Conservation (phyloP, 2,888 invertebrate species). For the Spialia ferax region DNA sequence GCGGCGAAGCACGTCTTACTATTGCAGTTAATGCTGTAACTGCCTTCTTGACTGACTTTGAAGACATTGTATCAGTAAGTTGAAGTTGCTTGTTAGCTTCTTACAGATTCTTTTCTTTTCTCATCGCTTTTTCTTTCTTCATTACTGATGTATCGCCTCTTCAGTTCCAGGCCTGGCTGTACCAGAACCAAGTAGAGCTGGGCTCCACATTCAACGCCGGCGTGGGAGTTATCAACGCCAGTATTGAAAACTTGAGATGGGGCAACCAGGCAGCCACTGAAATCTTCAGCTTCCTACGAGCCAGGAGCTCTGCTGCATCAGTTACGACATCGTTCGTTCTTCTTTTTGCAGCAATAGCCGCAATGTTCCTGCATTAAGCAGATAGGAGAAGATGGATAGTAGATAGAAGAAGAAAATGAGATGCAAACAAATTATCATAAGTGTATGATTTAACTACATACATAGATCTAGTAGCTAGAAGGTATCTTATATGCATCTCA, state of each 20-base stretch:
- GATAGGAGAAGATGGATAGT: too few species aligned
- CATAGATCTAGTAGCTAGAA: too few species aligned
- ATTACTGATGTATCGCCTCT: too few species aligned
- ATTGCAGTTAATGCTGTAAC: constrained; percentile 61
- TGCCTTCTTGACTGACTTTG: constrained; percentile 63
- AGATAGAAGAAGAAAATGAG: not conserved
- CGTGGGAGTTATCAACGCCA: constrained; percentile 55
- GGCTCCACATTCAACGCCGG: constrained; percentile 58
- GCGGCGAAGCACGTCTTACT: constrained; percentile 66
- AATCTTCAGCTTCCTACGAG: constrained; percentile 54
- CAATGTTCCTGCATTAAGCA: constrained; percentile 60
- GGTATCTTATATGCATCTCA: too few species aligned
- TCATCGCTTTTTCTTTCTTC: too few species aligned
- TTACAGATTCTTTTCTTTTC: too few species aligned
- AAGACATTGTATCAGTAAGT: constrained; percentile 57
- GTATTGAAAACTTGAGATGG: constrained; percentile 67
- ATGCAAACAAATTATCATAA: not conserved
- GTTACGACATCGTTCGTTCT: constrained; percentile 60
- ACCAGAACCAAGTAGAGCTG: constrained; percentile 60
- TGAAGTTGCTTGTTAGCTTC: too few species aligned
- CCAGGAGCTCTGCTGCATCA: constrained; percentile 56
- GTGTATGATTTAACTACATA: not conserved
- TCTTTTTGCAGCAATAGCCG: constrained; percentile 56
- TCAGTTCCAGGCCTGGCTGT: constrained; percentile 76
- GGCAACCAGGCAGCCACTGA: constrained; percentile 62